Base-by-base conservation (phyloP, 1,140 invertebrate genomes). In the Frieseomelitta varia region DNA sequence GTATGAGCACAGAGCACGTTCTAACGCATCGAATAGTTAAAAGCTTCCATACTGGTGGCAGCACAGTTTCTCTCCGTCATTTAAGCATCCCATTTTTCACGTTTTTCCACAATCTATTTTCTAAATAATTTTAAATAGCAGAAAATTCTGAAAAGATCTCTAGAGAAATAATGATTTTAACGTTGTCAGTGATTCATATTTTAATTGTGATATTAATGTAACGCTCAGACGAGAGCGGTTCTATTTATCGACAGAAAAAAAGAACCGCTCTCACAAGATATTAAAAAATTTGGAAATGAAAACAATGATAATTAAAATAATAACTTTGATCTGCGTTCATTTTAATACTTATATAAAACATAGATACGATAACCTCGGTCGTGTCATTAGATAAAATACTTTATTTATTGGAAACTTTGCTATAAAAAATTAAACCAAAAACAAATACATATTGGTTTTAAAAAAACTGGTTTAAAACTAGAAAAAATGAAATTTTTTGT, bases 1-100 rank as follows among this genome's bases (percentile, higher is more conserved):
- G 19, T 55, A 53, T 73, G n/a, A 73, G 47, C 51, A 65, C 63
- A 4, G 56, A n/a, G n/a, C n/a, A 71, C 14, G 65, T n/a, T 14
- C 15, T 8, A 51, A 58, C 76, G 81, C 81, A 84, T 79, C 39
- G 39, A 39, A 69, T 72, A 53, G 67, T 84, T 79, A 12, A 1
- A 58, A 4, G 1, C 1, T 1, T 71, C 2, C 19, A 53, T 34
- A 56, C 39, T 12, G 67, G 24, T 21, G 76, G 75, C 81, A 84
- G 81, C 81, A 84, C 75, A 15, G 15, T 63, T 12, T 14, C 10
- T 75, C 21, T 30, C n/a, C n/a, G 21, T 55, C 56, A 6, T 63
- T n/a, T 4, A 19, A 27, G 47, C 27, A 72, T 27, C 10, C 47
- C 14, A 47, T 77, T 47, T 30, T 21, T 76, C 21, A 19, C 47